These are phyloP conservation scores for Malurus leucopterus DNA, from an alignment of 2,797 vertebrate genomes.

Conservation along the genomic window DNA sequence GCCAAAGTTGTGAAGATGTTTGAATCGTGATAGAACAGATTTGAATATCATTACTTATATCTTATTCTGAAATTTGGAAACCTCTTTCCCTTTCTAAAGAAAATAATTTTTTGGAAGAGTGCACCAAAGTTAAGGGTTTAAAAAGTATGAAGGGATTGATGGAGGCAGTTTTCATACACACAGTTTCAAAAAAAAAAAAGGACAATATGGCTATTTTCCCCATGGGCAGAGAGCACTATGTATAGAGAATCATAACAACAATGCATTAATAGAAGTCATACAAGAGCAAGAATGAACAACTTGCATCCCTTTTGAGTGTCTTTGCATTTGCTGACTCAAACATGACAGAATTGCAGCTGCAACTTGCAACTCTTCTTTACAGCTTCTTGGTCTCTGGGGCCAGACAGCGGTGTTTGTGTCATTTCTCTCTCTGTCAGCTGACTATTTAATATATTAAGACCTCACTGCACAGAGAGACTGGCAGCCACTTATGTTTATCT, in stretches of 20 bases:
- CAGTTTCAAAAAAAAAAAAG: not conserved
- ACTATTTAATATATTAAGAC: not conserved
- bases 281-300: not conserved
- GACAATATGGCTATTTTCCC: not conserved
- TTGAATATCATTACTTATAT: not conserved
- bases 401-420: not conserved
- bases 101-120: not conserved
- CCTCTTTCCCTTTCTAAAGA: not conserved
- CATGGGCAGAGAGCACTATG: not conserved
- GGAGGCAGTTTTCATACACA: not conserved
- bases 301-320: fast-evolving
- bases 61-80: not conserved
- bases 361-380: not conserved
- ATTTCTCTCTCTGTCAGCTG: not conserved
- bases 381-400: not conserved
- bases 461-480: not conserved
- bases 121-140: not conserved
- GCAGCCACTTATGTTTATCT: not conserved
- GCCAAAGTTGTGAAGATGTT: not conserved
- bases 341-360: not conserved
- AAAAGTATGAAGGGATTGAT: not conserved
- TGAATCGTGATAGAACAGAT: not conserved
- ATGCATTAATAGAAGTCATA: not conserved
- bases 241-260: not conserved
- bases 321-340: not conserved